Evolutionary conservation across 2,797 vertebrate genomes (phyloP).

Genomic region (Acipenser transmontanus): DNA sequence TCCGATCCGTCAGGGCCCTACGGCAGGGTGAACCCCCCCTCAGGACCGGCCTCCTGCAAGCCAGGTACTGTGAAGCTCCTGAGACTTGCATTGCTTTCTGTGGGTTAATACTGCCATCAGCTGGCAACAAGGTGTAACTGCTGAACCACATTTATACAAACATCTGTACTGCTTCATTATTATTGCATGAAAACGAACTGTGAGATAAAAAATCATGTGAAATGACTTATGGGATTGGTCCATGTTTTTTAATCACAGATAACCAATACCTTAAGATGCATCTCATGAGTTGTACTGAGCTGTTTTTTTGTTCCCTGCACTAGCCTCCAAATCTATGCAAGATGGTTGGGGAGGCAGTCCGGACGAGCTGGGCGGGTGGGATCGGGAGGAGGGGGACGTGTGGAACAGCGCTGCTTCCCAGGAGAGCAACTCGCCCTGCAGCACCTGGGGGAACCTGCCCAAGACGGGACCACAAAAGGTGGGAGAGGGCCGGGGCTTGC

Average conservation of each 20-base stretch:
- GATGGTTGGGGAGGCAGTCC: slow-evolving; percentile 89
- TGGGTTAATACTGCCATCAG: slow-evolving; percentile 48
- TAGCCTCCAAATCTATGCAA: slow-evolving; percentile 98
- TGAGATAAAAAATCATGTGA: neutral
- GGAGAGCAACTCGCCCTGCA: slow-evolving; percentile 85
- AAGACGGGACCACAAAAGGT: slow-evolving; percentile 91
- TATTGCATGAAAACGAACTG: neutral
- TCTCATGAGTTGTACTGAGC: neutral
- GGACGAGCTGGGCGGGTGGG: slow-evolving; percentile 87
- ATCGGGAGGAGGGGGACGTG: slow-evolving; percentile 87
- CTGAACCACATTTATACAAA: neutral
- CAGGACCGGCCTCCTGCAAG: slow-evolving; percentile 85
- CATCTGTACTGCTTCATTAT: too few species aligned
- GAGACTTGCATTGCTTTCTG: too few species aligned
- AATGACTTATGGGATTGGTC: neutral
- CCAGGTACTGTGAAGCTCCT: slow-evolving; percentile 61
- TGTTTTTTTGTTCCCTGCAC: slow-evolving; percentile 5
- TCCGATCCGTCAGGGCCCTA: slow-evolving; percentile 76
- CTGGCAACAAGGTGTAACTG: slow-evolving; percentile 34
- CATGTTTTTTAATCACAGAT: too few species aligned
- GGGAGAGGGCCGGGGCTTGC: neutral
- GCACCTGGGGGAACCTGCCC: slow-evolving; percentile 85
- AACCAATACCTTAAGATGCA: too few species aligned
- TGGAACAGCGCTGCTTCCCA: slow-evolving; percentile 90
- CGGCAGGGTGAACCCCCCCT: slow-evolving; percentile 67